Percentiles rank a stretch among this genome's conserved stretches.
Conservation (phyloP, 2,888 invertebrate genomes). For the Galerucella pusilla region DNA sequence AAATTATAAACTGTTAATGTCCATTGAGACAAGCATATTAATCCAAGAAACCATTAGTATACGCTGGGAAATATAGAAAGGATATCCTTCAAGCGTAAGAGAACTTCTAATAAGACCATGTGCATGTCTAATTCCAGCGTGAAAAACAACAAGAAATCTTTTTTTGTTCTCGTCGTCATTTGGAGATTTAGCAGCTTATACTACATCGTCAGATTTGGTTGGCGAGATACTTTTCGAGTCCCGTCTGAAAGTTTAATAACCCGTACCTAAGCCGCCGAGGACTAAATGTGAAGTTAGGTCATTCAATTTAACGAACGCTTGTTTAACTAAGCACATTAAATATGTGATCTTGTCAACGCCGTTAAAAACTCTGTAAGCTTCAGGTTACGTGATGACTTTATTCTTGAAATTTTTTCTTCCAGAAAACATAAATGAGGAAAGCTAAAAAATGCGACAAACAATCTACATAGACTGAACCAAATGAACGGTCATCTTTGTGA, state of each 20-base stretch:
- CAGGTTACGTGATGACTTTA: background rate
- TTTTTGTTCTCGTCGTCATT: background rate
- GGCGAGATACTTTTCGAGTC: background rate
- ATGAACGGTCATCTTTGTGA: too few relatives aligned
- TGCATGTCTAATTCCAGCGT: background rate
- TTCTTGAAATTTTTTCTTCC: background rate
- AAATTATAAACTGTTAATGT: too few relatives aligned
- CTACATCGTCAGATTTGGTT: background rate
- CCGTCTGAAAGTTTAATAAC: constrained; percentile 3
- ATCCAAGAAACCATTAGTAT: too few relatives aligned
- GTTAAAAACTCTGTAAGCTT: background rate
- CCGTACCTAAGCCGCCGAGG: background rate
- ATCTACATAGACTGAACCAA: too few relatives aligned
- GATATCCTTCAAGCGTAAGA: background rate
- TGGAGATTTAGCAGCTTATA: background rate
- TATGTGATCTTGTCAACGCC: background rate
- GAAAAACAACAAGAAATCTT: background rate
- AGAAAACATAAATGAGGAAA: too few relatives aligned
- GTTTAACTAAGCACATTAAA: background rate
- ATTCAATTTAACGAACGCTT: background rate
- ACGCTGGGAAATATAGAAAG: too few relatives aligned
- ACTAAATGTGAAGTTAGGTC: background rate
- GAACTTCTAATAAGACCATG: background rate
- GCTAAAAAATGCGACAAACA: too few relatives aligned
- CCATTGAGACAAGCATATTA: too few relatives aligned